Evolutionary conservation across 2,797 vertebrate species (phyloP), one percentile per base, ranked within the genome.

Genomic region (Falco peregrinus): DNA sequence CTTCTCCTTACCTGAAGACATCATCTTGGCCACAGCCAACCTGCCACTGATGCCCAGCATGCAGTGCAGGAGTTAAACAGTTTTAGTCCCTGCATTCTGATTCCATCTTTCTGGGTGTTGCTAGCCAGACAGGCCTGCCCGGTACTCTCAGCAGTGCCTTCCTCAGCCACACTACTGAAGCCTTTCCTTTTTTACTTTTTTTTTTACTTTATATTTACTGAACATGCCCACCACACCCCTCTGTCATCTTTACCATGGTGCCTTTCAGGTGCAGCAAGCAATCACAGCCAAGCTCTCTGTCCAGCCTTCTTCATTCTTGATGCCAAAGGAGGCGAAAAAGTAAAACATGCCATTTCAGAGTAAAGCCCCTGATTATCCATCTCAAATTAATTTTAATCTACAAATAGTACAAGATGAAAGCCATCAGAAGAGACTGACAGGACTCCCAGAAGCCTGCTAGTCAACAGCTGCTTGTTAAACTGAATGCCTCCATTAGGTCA

Each of bases 391-490:
- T 77, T 90, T 83, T 91, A 41, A 47, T 71, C 47, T 78, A 92
- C 65, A 79, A 93, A 92, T 10, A 65, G 53, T 25, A 59, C 48
- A 87, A 74, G 41, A 83, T 54, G n/a, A 90, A 92, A 94, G 41
- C 39, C 56, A 80, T 75, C n/a, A 74, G 50, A 88, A 90, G 25
- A 81, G 29, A 71, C 47, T 88, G 61, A 87, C 65, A 89, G 41
- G 57, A 48, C 14, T 59, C 57, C 50, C 84, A 87, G 68, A 95
- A 94, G 81, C 35, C 37, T 1, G 1, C 39, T 50, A 84, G 35
- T 65, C 64, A 81, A 82, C 17, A 90, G 29, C 24, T 80, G 69
- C 61, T 93, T 83, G n/a, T 90, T 85, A 89, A 94, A 86, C 35
- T 43, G 28, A 93, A 61, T 59, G 33, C 64, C 65, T 77, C 74